Base-by-base conservation (phyloP, 2,797 vertebrate species). In the Pantherophis alleghaniensis region DNA sequence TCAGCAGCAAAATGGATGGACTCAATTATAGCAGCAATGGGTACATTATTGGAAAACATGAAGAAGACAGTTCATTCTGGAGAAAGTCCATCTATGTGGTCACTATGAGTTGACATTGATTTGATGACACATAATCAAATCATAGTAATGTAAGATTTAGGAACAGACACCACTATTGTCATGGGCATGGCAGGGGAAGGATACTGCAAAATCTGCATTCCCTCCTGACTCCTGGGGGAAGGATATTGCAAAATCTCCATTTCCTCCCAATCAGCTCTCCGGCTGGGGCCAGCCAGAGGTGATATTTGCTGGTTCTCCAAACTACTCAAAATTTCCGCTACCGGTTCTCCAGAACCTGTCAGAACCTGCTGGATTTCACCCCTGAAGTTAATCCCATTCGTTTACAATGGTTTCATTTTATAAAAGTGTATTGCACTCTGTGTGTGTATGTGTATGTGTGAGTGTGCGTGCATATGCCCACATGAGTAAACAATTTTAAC, bases 361-460 rank as follows among this genome's bases (percentile, higher is more conserved):
- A 51, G 47, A 51, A 51, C 47, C 47, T 51, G 47, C 47, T 51
- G 47, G 47, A 51, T 7, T 51, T 7, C 6, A 51, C 7, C 47
- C 47, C 47, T 51, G 24, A 88, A 56, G 60, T 59, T 56, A 92
- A 63, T 61, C 42, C 12, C 92, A 94, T 88, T 79, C 87, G 92
- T 61, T 92, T 92, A 92, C 88, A 87, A 16, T 11, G 28, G 90
- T 56, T 90, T 32, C 94, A 87, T 89, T 92, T 92, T 24, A 92
- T 47, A 91, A 87, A 87, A 4, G 89, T 11, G 91, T n/a, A 13
- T 59, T 83, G 47, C 5, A 2, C 59, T 24, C 13, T 9, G 3
- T 11, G 24, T 26, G 24, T 61, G 24, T 61, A 0, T 63, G 61
- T 61, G 24, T 61, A 6, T 60, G 20, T 24, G 20, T 61, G 20